Percentiles rank a stretch among this genome's conserved stretches.
Conservation (phyloP, 2,113 vertebrate species). For the Himantopus leucocephalus region DNA sequence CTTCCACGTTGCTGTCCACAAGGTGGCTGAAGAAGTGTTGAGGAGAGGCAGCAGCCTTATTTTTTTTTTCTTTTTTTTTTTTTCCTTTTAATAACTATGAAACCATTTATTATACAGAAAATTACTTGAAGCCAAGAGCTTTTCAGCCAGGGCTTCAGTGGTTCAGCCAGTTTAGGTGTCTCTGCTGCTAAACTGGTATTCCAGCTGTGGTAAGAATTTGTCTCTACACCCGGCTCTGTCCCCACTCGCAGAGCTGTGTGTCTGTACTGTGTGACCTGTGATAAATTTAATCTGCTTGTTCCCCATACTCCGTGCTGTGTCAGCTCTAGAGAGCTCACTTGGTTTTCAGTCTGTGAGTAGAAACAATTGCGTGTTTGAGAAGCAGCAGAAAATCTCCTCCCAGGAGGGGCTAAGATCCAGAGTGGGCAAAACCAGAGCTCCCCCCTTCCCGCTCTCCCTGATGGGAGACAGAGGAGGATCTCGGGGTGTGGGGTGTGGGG, state of each 20-base stretch:
- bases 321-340: not conserved
- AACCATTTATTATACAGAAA: conserved; percentile 15
- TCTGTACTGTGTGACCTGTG: not conserved
- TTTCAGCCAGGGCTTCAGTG: not conserved
- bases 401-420: not conserved
- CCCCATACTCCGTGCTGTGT: not conserved
- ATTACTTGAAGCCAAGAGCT: not conserved
- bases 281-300: no score
- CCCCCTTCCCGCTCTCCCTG: not conserved
- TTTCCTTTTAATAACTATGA: not conserved
- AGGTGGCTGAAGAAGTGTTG: not conserved
- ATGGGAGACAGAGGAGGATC: not conserved
- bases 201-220: not conserved
- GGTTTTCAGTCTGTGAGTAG: not conserved
- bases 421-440: not conserved
- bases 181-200: not conserved
- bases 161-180: not conserved
- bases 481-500: fast-evolving
- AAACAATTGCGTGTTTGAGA: not conserved
- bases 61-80: no score
- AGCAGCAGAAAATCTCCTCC: not conserved
- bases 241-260: not conserved
- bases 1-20: not conserved
- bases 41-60: not conserved
- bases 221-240: not conserved